Evolutionary conservation across 1,140 invertebrate genomes (phyloP), one percentile per base, ranked within the genome.

Genomic region (Lysiphlebus fabarum): DNA sequence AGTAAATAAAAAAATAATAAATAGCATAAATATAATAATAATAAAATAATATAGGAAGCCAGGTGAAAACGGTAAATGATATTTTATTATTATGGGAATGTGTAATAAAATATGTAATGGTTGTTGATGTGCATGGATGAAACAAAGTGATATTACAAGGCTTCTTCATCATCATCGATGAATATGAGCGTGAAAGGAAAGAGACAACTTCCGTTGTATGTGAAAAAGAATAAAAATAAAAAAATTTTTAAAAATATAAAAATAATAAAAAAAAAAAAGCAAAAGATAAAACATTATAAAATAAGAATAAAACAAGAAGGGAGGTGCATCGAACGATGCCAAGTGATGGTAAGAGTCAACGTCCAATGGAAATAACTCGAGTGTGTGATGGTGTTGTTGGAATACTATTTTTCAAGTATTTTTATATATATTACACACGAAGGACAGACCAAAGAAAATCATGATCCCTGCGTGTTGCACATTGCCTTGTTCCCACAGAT

Each of bases 141-240:
- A 26, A 26, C 17, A 26, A 26, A 26, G 17, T 26, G 17, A 26
- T 26, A 26, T 26, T 26, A 26, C 17, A 26, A 26, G 44, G 14
- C 26, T 17, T 47, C 9, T 7, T 14, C 12, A 47, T 47, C 5
- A 26, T 47, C 44, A 47, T 47, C 17, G 17, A 26, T 26, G 17
- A 51, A 34, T 37, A 51, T 10, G n/a, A 51, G 11, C 34, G 54
- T 7, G 45, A 43, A 51, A 56, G 47, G 64, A 56, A 68, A 66
- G 62, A 63, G 64, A 62, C 43, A 42, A 50, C 62, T 70, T 70
- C 67, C 63, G 67, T 61, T 65, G 59, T 26, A 26, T 26, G 17
- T 26, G 1, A 26, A 26, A 26, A 26, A 63, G 62, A 62, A 59
- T 53, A 59, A 56, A 38, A 33, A 36, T 40, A 34, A 53, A 58